Base-by-base conservation (phyloP, 53 echinoderm and acorn worm genomes). In the Arbacia lixula region DNA sequence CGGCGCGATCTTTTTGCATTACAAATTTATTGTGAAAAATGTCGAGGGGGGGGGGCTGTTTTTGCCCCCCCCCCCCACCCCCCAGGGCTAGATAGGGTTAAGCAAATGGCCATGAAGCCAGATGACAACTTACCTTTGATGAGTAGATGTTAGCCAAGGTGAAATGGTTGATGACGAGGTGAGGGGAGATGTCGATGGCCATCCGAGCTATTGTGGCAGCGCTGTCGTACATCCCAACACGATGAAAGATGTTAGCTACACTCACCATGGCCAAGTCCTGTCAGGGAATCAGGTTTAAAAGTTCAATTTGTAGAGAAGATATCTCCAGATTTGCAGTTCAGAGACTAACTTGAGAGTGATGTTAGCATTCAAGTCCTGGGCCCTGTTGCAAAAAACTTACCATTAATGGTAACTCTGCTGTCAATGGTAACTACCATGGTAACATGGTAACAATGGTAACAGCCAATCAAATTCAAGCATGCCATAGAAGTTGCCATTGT, bases 231-330 rank as follows among this genome's bases (percentile, higher is more conserved):
- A 88, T 60, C 3, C 92, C 92, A 3, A 94, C 84, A 16, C 94
- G 85, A 54, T 97, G 97, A 67, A 94, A 94, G 16, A 97, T 94
- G 72, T 97, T 97, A 49, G 94, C 94, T 12, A 94, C 83, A 85
- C 94, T 97, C 54, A 97, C 90, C 37, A 97, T 82, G 22, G 97
- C 97, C 19, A 97, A 62, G 39, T 97, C 97, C 97, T 95, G 75
- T 20, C 16, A 21, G 0, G 38, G 20, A 64, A 64, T 55, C 24
- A 3, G 31, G 3, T 60, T 31, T 30, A 5, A 25, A 60, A n/a
- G 27, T 24, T 11, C n/a, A n/a, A n/a, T n/a, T n/a, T n/a, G n/a
- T n/a, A n/a, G n/a, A n/a, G n/a, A n/a, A n/a, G n/a, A n/a, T n/a
- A n/a, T n/a, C n/a, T n/a, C n/a, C n/a, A n/a, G n/a, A n/a, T n/a